Evolutionary conservation across 35 echinoderm and acorn worm species (phyloP).

Genomic region (Nesometra sesokonis): DNA sequence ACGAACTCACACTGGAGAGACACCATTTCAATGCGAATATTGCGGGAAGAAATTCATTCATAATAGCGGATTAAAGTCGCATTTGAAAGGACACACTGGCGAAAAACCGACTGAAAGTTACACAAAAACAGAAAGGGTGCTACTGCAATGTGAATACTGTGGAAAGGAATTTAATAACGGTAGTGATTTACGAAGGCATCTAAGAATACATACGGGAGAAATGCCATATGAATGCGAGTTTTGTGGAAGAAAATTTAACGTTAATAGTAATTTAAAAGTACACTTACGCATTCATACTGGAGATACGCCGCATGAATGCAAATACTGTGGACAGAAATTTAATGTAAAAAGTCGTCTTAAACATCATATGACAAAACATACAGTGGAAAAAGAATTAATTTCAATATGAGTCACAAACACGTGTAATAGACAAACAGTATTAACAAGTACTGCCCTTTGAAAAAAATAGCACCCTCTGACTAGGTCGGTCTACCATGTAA

Average conservation of each 20-base stretch:
- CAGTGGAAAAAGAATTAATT: background rate
- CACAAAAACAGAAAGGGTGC: background rate
- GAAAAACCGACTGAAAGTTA: background rate
- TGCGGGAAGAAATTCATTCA: conserved; percentile 4
- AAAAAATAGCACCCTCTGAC: too few species aligned
- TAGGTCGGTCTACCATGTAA: too few species aligned
- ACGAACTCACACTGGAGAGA: conserved; percentile 5
- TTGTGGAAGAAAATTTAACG: background rate
- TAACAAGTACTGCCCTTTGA: too few species aligned
- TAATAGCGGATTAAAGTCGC: background rate
- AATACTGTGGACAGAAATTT: background rate
- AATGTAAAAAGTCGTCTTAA: background rate
- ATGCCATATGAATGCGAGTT: background rate
- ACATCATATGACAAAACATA: background rate
- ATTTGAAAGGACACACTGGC: background rate
- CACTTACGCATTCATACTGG: background rate
- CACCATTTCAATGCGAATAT: background rate
- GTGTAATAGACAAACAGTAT: too few species aligned
- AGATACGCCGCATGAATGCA: background rate
- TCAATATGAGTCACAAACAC: too few species aligned
- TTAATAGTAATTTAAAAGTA: background rate
- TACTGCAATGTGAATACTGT: background rate
- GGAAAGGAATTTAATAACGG: background rate
- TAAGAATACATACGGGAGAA: background rate
- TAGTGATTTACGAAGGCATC: background rate